A percentile compares a stretch with the other conserved stretches of the same genome.
Conservation (phyloP, 2,113 vertebrate genomes). For the Epinephelus fuscoguttatus region DNA sequence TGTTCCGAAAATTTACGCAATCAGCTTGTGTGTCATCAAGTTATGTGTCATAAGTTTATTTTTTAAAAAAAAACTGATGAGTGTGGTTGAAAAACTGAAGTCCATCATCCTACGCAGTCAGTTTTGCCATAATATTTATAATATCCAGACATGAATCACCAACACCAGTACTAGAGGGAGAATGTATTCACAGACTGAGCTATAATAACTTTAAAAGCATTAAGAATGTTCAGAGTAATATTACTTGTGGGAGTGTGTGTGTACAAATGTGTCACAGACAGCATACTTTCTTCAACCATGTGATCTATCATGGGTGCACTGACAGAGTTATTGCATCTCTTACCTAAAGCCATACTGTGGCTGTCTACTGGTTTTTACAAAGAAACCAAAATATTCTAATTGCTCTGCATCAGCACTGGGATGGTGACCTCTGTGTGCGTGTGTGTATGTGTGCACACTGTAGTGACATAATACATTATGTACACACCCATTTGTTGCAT, state of each 20-base stretch:
- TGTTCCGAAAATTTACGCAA: constrained; percentile 61
- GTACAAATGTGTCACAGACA: constrained; percentile 44
- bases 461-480: constrained; percentile 2
- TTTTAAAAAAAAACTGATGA: constrained; percentile 49
- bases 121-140: constrained; percentile 76
- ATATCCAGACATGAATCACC: constrained; percentile 67
- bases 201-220: constrained; percentile 46
- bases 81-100: constrained; percentile 57
- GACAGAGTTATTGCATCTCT: constrained; percentile 27
- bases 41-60: constrained; percentile 72
- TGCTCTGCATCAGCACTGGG: not conserved
- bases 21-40: constrained; percentile 54
- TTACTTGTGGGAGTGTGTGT: constrained; percentile 24
- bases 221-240: constrained; percentile 27
- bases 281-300: constrained; percentile 7
- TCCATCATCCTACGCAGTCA: constrained; percentile 59
- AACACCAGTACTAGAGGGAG: constrained; percentile 46
- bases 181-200: constrained; percentile 47
- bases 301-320: constrained; percentile 36
- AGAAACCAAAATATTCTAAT: constrained; percentile 38
- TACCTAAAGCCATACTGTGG: constrained; percentile 16
- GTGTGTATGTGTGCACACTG: not conserved
- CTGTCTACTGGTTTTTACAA: constrained; percentile 34
- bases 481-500: constrained; percentile 40
- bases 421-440: constrained; percentile 10